phyloP scores from a whole-genome alignment of 2,888 invertebrate species.

The Pseudococcus longispinus region DNA sequence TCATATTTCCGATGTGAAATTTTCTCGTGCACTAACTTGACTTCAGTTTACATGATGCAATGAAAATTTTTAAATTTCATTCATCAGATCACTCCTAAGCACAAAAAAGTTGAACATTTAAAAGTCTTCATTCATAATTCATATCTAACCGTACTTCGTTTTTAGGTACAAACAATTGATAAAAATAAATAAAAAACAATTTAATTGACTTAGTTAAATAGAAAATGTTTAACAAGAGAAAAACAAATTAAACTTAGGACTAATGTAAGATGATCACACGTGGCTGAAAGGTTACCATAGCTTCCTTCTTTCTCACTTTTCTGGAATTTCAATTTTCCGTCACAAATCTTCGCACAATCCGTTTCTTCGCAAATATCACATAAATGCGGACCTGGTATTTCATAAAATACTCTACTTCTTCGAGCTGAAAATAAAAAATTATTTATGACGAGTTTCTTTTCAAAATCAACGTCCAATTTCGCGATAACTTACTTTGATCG shows the following conservation, averaged over 20 bases:
- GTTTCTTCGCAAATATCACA: constrained; percentile 85
- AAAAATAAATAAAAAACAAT: constrained; percentile 27
- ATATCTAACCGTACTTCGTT: too few species aligned
- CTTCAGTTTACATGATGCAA: too few species aligned
- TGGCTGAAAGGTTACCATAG: constrained; percentile 2
- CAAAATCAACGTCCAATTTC: background rate
- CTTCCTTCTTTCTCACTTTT: constrained; percentile 47
- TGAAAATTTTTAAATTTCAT: too few species aligned
- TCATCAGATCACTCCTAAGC: too few species aligned
- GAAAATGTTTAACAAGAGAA: constrained; percentile 25
- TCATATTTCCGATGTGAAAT: too few species aligned
- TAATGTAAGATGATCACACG: constrained; percentile 25
- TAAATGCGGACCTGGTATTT: constrained; percentile 72
- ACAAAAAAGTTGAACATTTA: too few species aligned
- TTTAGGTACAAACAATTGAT: too few species aligned
- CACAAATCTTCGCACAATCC: constrained; percentile 53
- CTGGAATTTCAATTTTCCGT: constrained; percentile 52
- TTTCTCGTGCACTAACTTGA: too few species aligned
- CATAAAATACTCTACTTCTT: constrained; percentile 83
- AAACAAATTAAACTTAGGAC: constrained; percentile 30
- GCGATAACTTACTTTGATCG: constrained; percentile 78
- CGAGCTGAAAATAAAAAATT: constrained; percentile 69
- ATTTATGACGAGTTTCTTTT: background rate
- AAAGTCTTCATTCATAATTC: too few species aligned
- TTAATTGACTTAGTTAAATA: constrained; percentile 36